phyloP scores from a whole-genome alignment of 2,888 invertebrate species.

The Drosophila basisetae region DNA sequence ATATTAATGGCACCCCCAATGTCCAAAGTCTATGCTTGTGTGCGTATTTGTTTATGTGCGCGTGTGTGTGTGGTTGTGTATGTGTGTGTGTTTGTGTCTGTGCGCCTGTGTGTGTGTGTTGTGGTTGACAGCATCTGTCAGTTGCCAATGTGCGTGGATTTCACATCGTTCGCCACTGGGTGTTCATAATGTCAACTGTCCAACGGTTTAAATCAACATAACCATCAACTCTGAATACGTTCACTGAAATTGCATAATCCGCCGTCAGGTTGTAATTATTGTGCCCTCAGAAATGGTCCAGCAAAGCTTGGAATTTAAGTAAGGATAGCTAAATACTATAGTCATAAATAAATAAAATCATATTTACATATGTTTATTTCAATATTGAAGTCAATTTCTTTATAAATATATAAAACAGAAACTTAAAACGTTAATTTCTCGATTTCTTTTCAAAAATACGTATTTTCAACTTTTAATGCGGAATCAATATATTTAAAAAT shows the following conservation, averaged over 20 bases:
- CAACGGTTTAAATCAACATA: conserved; percentile 65
- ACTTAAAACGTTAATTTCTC: no score
- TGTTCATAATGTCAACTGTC: conserved; percentile 66
- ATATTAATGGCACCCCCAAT: conserved; percentile 47
- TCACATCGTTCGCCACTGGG: conserved; percentile 25
- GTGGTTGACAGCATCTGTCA: conserved; percentile 82
- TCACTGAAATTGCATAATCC: conserved; percentile 2
- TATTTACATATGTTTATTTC: not conserved
- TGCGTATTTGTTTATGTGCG: not conserved
- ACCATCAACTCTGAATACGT: conserved; percentile 36
- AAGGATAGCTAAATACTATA: not conserved
- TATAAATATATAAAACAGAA: no score
- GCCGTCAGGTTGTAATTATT: conserved; percentile 19
- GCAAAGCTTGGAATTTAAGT: conserved; percentile 14
- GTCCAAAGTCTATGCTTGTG: not conserved
- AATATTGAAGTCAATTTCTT: not conserved
- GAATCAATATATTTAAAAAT: no score
- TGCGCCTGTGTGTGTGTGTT: conserved; percentile 53
- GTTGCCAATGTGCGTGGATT: conserved; percentile 64
- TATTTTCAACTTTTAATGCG: no score
- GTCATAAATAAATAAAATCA: not conserved
- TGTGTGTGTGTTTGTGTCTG: conserved; percentile 41
- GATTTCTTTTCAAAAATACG: no score
- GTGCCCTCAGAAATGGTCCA: conserved; percentile 1
- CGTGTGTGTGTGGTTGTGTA: conserved; percentile 14